These are phyloP conservation scores for Piscicola geometra DNA, from an alignment of 2,888 invertebrate genomes.

Conservation along the genomic window DNA sequence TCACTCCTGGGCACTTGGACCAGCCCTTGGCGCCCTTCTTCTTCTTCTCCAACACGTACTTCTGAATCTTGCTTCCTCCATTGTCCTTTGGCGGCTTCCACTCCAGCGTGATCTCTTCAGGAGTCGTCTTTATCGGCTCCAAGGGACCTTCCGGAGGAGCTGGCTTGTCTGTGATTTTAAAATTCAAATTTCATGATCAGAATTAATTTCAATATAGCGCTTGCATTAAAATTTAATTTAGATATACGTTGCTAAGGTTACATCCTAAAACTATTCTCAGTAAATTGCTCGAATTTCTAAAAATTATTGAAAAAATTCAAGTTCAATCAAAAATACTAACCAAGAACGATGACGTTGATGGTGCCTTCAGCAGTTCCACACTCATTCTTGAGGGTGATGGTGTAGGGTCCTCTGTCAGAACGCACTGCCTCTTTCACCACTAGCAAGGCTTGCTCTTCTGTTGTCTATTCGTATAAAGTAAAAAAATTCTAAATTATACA, in stretches of 20 bases:
- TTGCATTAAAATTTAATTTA: no score
- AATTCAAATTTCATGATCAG: background rate
- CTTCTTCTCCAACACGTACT: slow-evolving; percentile 91
- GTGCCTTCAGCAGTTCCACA: slow-evolving; percentile 92
- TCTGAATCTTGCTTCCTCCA: slow-evolving; percentile 87
- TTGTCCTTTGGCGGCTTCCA: slow-evolving; percentile 96
- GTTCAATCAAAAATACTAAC: slow-evolving; percentile 51
- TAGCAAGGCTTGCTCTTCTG: slow-evolving; percentile 75
- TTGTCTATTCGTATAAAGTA: slow-evolving; percentile 34
- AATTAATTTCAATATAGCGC: no score
- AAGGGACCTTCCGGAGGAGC: slow-evolving; percentile 79
- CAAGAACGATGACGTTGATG: slow-evolving; percentile 84
- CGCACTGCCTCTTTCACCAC: slow-evolving; percentile 88
- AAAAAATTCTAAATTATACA: background rate
- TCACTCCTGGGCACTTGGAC: slow-evolving; percentile 47
- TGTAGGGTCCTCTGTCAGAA: slow-evolving; percentile 82
- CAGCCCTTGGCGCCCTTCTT: slow-evolving; percentile 60
- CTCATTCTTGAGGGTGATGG: slow-evolving; percentile 83
- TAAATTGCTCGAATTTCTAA: no score
- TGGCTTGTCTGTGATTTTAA: slow-evolving; percentile 67
- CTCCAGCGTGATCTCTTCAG: slow-evolving; percentile 86
- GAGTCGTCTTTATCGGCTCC: slow-evolving; percentile 86
- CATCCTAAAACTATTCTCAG: no score
- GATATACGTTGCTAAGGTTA: no score
- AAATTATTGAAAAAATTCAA: background rate